phyloP scores from a whole-genome alignment of 2,113 vertebrate species.

The Nematolebias whitei region DNA sequence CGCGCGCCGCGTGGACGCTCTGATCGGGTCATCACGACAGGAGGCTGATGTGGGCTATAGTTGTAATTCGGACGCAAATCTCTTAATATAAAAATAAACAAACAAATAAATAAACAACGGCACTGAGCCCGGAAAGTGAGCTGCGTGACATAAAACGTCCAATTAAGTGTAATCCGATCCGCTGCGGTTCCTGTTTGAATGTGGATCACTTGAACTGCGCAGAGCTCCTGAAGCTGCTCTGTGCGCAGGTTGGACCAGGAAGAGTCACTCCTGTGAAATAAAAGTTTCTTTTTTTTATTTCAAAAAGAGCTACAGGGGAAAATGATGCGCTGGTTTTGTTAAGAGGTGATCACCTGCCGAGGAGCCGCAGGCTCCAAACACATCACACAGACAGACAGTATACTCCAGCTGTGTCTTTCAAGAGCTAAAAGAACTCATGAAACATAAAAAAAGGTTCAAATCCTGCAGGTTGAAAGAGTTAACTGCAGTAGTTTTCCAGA shows the following conservation, averaged over 20 bases:
- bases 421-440: too few relatives aligned
- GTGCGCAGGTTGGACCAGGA: conserved; percentile 55
- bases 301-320: conserved; percentile 33
- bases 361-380: conserved; percentile 30
- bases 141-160: conserved; percentile 66
- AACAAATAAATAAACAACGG: conserved; percentile 52
- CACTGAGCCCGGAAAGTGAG: conserved; percentile 74
- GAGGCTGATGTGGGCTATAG: conserved; percentile 63
- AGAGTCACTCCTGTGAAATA: conserved; percentile 33
- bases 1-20: conserved; percentile 19
- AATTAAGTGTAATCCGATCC: conserved; percentile 77
- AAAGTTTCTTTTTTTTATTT: conserved; percentile 48
- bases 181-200: conserved; percentile 75
- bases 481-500: too few relatives aligned
- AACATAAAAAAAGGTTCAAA: too few relatives aligned
- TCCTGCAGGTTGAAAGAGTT: too few relatives aligned
- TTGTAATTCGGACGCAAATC: conserved; percentile 71
- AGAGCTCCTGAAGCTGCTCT: conserved; percentile 58
- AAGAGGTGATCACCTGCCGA: conserved; percentile 43
- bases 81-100: too few relatives aligned
- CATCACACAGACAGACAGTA: conserved; percentile 15
- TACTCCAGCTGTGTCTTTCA: too few relatives aligned
- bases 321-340: not conserved
- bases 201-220: conserved; percentile 53
- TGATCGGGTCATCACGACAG: conserved; percentile 25